Evolutionary conservation across 1,140 invertebrate genomes (phyloP).

Genomic region (Drosophila ercepeae): DNA sequence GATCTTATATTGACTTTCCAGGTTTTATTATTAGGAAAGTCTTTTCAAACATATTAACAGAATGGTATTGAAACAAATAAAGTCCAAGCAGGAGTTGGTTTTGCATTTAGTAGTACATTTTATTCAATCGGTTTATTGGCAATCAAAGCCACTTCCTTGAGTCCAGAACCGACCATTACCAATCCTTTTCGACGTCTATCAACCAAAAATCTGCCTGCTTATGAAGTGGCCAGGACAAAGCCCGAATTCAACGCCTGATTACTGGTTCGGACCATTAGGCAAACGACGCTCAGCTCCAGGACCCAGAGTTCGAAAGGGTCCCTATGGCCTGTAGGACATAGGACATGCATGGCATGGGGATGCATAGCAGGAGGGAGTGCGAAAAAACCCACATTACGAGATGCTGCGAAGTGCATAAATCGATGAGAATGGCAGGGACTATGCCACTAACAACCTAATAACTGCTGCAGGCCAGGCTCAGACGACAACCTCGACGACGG

Average conservation of each 20-base stretch:
- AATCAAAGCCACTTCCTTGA: too few relatives aligned
- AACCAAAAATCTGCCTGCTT: slow-evolving; percentile 37
- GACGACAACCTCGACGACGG: slow-evolving; percentile 54
- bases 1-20: neutral
- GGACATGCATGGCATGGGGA: neutral
- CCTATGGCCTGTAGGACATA: slow-evolving; percentile 10
- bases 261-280: slow-evolving; percentile 63
- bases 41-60: too few relatives aligned
- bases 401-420: slow-evolving; percentile 79
- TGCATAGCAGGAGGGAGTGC: neutral
- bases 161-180: too few relatives aligned
- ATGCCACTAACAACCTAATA: slow-evolving; percentile 81
- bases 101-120: too few relatives aligned
- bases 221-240: slow-evolving; percentile 46
- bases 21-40: too few relatives aligned
- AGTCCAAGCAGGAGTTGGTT: too few relatives aligned
- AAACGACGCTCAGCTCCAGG: slow-evolving; percentile 38
- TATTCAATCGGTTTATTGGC: too few relatives aligned
- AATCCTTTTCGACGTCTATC: slow-evolving; percentile 20
- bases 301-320: slow-evolving; percentile 33
- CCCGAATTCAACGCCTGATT: slow-evolving; percentile 19
- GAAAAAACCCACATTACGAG: slow-evolving; percentile 62
- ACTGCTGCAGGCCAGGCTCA: slow-evolving; percentile 58
- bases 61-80: too few relatives aligned
- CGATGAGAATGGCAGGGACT: slow-evolving; percentile 76